Evolutionary conservation across 2,113 vertebrate species (phyloP), one percentile per base, ranked within the genome.

Genomic region (Onychostruthus taczanowskii): DNA sequence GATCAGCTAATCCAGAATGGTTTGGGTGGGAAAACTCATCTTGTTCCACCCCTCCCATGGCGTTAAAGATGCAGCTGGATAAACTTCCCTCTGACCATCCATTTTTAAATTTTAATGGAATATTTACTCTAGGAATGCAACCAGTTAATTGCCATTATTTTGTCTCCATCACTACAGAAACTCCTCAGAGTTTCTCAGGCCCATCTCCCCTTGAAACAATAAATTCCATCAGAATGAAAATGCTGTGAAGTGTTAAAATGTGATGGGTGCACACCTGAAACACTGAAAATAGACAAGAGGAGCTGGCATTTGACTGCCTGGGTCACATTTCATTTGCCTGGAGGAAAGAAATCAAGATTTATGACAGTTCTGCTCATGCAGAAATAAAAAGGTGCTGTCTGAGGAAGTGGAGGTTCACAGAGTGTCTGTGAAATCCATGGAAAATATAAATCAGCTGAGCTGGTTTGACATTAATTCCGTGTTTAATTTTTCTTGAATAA

Each of bases 281-380:
- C 16, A 6, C 39, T 11, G 52, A 59, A 56, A 78, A 91, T 23
- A 84, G 63, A 72, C 30, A 27, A 19, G 31, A 13, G 13, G 39
- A 85, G 67, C 70, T 76, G 93, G 66, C 43, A 44, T 55, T 94
- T 44, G 63, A 27, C 58, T 62, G 41, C 16, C 15, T 33, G 31
- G 68, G 68, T 84, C 82, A 70, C 30, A 61, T 93, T 91, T 91
- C 27, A 16, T 88, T 46, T 15, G 30, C 75, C 81, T 78, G 21
- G n/a, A 76, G 86, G 76, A 64, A 44, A 79, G 63, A 79, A 68
- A 93, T 66, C 53, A 66, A 50, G 43, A 63, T 73, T 61, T 49
- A 7, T 62, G 89, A 84, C 78, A 58, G 70, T 35, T 93, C 55
- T 63, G 41, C 50, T 94, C 91, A 84, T 43, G 94, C 87, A 90